Percentiles rank a stretch among this genome's conserved stretches.
Conservation (phyloP, 2,888 invertebrate species). For the Thecocarcelia acutangulata region DNA sequence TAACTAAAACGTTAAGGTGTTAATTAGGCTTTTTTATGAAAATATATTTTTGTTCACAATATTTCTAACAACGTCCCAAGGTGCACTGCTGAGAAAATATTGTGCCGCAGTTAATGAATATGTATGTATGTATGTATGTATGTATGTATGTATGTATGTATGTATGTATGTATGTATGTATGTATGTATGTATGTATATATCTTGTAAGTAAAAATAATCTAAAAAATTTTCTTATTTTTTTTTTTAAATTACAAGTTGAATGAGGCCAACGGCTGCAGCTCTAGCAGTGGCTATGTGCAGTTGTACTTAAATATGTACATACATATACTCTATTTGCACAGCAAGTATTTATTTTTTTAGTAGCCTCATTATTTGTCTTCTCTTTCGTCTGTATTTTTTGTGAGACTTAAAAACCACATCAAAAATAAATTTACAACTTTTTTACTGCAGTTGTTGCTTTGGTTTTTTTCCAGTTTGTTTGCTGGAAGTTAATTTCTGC, state of each 20-base stretch:
- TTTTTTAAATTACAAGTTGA: constrained; percentile 77
- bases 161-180: no score
- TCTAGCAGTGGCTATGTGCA: constrained; percentile 18
- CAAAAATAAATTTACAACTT: constrained; percentile 66
- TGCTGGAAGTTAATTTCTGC: constrained; percentile 45
- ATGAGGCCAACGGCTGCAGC: constrained; percentile 75
- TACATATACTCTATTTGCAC: no score
- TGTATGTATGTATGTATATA: no score
- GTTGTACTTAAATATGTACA: not conserved
- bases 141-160: no score
- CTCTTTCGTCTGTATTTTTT: constrained; percentile 23
- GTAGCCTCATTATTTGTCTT: constrained; percentile 52
- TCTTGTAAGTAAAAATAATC: no score
- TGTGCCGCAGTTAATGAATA: constrained; percentile 19
- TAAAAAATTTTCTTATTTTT: not conserved
- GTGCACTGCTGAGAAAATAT: no score
- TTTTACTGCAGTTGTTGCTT: constrained; percentile 56
- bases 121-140: no score
- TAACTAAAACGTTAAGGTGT: no score
- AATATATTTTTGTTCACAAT: no score
- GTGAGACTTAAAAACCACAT: constrained; percentile 61
- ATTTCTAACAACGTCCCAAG: no score
- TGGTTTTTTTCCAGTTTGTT: constrained; percentile 20
- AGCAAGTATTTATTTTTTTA: constrained; percentile 36
- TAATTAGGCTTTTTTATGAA: no score